A percentile compares a stretch with the other conserved stretches of the same genome.
Evolutionary conservation across 2,888 invertebrate species (phyloP).

Genomic region (Agapostemon virescens): DNA sequence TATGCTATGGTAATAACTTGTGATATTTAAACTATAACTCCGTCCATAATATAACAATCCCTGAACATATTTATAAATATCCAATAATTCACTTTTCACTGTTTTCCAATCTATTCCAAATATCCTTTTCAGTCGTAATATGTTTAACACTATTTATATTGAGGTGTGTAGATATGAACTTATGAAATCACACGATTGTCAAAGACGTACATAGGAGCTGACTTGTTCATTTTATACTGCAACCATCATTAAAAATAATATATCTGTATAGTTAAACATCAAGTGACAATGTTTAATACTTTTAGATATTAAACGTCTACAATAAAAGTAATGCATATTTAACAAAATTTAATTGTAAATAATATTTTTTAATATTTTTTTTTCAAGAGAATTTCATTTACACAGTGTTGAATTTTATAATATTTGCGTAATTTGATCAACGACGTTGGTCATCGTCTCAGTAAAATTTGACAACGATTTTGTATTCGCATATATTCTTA

Average conservation of each 20-base stretch:
- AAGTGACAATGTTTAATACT: background rate
- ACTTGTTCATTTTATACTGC: background rate
- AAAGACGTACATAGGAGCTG: background rate
- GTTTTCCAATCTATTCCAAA: conserved; percentile 11
- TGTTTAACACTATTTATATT: background rate
- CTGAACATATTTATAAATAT: conserved; percentile 27
- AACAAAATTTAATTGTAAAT: background rate
- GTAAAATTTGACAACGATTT: conserved; percentile 16
- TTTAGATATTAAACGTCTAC: background rate
- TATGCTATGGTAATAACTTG: conserved; percentile 20
- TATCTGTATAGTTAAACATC: conserved; percentile 24
- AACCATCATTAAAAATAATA: conserved; percentile 37
- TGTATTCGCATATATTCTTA: background rate
- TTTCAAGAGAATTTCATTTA: background rate
- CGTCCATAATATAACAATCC: background rate
- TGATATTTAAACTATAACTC: conserved; percentile 1
- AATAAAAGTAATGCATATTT: conserved; percentile 5
- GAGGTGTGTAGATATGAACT: conserved; percentile 3
- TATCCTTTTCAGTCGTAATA: background rate
- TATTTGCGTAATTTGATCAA: background rate
- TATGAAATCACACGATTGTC: background rate
- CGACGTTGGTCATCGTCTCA: background rate
- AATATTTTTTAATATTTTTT: background rate
- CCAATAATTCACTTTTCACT: conserved; percentile 17
- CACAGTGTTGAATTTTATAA: background rate